Percentiles rank a stretch among this genome's conserved stretches.
These are phyloP conservation scores for Drosophila tripunctata DNA, from an alignment of 2,888 invertebrate genomes.

Conservation along the genomic window DNA sequence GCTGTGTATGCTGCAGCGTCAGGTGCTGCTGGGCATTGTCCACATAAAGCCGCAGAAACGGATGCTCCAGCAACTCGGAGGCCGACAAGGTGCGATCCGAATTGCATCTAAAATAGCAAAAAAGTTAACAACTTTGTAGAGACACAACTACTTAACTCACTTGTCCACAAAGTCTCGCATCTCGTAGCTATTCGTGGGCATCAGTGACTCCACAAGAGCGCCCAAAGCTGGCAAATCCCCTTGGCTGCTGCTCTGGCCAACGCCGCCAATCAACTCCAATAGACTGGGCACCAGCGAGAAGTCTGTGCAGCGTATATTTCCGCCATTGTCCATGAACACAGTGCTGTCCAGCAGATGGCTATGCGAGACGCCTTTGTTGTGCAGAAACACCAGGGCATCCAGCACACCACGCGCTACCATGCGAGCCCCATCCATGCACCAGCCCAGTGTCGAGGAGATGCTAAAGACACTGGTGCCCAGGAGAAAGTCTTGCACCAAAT, in stretches of 20 bases:
- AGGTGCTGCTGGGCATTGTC: constrained; percentile 60
- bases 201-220: constrained; percentile 80
- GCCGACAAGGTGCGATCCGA: constrained; percentile 88
- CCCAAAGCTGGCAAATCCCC: constrained; percentile 84
- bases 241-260: constrained; percentile 72
- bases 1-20: constrained; percentile 45
- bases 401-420: constrained; percentile 89
- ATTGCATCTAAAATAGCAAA: constrained; percentile 72
- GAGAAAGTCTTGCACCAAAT: constrained; percentile 89
- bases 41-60: constrained; percentile 86
- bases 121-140: background rate
- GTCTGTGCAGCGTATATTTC: constrained; percentile 84
- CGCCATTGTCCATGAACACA: constrained; percentile 89
- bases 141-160: constrained; percentile 47
- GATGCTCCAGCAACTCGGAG: constrained; percentile 90
- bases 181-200: constrained; percentile 81
- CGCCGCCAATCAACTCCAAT: constrained; percentile 80
- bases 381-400: constrained; percentile 90
- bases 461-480: constrained; percentile 83
- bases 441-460: constrained; percentile 82
- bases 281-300: constrained; percentile 83
- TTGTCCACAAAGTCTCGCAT: constrained; percentile 84
- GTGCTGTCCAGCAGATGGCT: constrained; percentile 91
- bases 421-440: constrained; percentile 84
- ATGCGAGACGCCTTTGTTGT: constrained; percentile 92